Evolutionary conservation across 2,888 invertebrate genomes (phyloP).

Genomic region (Lasioglossum zephyrum): DNA sequence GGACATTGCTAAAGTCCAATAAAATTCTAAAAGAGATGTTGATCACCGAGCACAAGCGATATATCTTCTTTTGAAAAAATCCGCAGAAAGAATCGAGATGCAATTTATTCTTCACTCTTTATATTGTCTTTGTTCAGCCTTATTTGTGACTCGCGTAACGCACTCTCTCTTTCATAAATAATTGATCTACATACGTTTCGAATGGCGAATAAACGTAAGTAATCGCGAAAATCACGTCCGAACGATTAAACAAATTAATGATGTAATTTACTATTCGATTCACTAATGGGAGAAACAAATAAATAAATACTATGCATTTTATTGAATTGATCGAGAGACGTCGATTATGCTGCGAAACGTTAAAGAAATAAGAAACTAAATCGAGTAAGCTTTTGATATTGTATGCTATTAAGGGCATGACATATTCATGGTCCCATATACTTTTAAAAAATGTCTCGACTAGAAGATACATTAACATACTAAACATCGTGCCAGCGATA

Average conservation of each 20-base stretch:
- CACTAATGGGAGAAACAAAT: not conserved
- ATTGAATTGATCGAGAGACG: not conserved
- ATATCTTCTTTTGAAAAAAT: not conserved
- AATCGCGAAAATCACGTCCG: not conserved
- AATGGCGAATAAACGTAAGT: not conserved
- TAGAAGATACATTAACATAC: constrained; percentile 73
- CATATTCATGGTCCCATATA: constrained; percentile 80
- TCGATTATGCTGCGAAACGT: not conserved
- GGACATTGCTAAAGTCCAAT: not conserved
- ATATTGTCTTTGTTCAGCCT: constrained; percentile 1
- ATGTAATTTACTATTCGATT: not conserved
- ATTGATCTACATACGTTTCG: not conserved
- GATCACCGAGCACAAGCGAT: not conserved
- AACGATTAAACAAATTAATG: not conserved
- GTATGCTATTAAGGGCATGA: constrained; percentile 75
- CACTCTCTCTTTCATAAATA: not conserved
- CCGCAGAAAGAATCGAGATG: not conserved
- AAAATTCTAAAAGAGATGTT: constrained; percentile 1
- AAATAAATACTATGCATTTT: not conserved
- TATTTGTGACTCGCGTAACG: not conserved
- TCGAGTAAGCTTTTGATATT: constrained; percentile 70
- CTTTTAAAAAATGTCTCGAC: constrained; percentile 77
- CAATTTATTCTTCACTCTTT: not conserved
- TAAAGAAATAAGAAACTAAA: constrained; percentile 42
- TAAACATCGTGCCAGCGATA: constrained; percentile 73